These are phyloP conservation scores for Drosophila varians DNA, from an alignment of 1,140 invertebrate species.

Conservation along the genomic window DNA sequence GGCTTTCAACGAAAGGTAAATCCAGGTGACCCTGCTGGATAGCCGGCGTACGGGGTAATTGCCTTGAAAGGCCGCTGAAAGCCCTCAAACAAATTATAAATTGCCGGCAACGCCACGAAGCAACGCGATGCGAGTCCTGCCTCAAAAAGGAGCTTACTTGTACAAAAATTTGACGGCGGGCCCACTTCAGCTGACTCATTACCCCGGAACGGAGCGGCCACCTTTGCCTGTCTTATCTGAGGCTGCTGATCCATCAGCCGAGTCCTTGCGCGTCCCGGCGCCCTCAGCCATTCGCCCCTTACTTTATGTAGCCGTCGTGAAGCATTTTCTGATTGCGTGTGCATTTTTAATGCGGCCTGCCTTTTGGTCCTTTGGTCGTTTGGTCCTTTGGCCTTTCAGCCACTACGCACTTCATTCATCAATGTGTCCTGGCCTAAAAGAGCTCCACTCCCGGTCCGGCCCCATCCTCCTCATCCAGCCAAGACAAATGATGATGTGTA, in stretches of 20 bases:
- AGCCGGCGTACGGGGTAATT: slow-evolving; percentile 46
- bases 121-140: slow-evolving; percentile 21
- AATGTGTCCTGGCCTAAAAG: slow-evolving; percentile 57
- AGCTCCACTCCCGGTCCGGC: slow-evolving; percentile 4
- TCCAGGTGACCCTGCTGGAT: slow-evolving; percentile 5
- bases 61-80: slow-evolving; percentile 74
- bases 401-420: slow-evolving; percentile 77
- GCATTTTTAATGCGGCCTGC: slow-evolving; percentile 73
- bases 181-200: slow-evolving; percentile 64
- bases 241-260: slow-evolving; percentile 67
- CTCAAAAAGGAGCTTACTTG: slow-evolving; percentile 65
- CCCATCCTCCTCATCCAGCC: slow-evolving; percentile 14
- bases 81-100: slow-evolving; percentile 74
- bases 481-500: slow-evolving; percentile 78
- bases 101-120: slow-evolving; percentile 56
- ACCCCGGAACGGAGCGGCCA: slow-evolving; percentile 28
- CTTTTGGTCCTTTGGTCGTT: slow-evolving; percentile 38
- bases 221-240: slow-evolving; percentile 61
- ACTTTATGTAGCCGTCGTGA: slow-evolving; percentile 40
- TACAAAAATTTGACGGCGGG: slow-evolving; percentile 31
- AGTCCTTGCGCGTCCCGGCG: slow-evolving; percentile 14
- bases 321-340: slow-evolving; percentile 79
- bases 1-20: slow-evolving; percentile 45
- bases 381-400: slow-evolving; percentile 2
- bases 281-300: slow-evolving; percentile 2